Base-by-base conservation (phyloP, 2,797 vertebrate genomes). In the Phataginus tetradactyla region DNA sequence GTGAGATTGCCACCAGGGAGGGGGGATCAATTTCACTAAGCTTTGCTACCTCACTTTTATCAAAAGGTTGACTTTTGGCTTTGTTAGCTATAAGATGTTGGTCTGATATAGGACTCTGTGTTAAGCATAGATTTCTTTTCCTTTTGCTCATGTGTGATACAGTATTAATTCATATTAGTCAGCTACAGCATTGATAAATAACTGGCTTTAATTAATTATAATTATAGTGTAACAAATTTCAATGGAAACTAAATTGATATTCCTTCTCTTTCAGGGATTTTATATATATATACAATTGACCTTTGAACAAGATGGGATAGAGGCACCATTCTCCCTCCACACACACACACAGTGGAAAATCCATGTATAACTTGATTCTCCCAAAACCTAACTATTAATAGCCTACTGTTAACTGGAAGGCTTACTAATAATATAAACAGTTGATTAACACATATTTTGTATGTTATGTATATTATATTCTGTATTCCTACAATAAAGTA, bases 241-340 rank as follows among this genome's bases (percentile, higher is more conserved):
- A 29, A n/a, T 78, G 34, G 23, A 94, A 96, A 87, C 45, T 66
- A 79, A 95, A 75, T 20, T 86, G 42, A 75, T 80, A 78, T 69
- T 57, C 51, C 32, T 92, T 84, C 34, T 68, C 13, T 66, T 11
- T 85, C 37, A 63, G 27, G 69, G 53, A 51, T 72, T 18, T 7
- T 53, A 83, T 3, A 3, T 23, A 15, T 53, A 32, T 17, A 45
- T 45, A 45, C 45, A 45, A 45, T 45, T 45, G 10, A 45, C 45
- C 45, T 45, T 45, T 45, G 45, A 45, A 45, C 45, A 45, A 45
- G 45, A 45, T 45, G 45, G 45, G 45, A 45, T 45, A 45, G 45
- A 45, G 45, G 45, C 11, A 45, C 11, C 45, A 45, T 45, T 9
- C 10, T 11, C 45, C 45, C 1, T 11, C 45, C 45, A 10, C 45